A percentile compares a stretch with the other conserved stretches of the same genome.
These are phyloP conservation scores for Nemotelus nigrinus DNA, from an alignment of 2,888 invertebrate genomes.

Conservation along the genomic window DNA sequence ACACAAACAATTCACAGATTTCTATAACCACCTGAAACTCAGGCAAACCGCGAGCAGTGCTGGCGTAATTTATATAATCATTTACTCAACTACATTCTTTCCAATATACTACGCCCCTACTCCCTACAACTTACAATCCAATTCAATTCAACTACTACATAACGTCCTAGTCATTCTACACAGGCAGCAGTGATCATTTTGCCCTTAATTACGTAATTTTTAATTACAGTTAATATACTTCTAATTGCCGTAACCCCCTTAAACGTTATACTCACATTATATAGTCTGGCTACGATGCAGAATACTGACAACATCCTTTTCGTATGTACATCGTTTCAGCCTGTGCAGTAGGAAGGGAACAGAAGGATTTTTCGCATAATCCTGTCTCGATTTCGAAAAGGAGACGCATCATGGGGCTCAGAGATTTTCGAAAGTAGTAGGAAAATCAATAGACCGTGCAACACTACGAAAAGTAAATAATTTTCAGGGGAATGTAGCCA, in stretches of 20 bases:
- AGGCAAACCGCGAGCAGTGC: too few relatives aligned
- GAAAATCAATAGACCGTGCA: slow-evolving; percentile 48
- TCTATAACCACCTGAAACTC: too few relatives aligned
- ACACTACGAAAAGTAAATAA: slow-evolving; percentile 17
- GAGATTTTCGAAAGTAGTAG: slow-evolving; percentile 41
- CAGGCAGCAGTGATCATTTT: slow-evolving; percentile 51
- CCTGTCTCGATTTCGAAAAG: too few relatives aligned
- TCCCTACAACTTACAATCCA: too few relatives aligned
- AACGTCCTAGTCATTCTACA: not conserved
- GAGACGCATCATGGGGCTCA: too few relatives aligned
- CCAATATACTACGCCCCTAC: too few relatives aligned
- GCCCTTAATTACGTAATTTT: slow-evolving; percentile 65
- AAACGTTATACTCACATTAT: slow-evolving; percentile 28
- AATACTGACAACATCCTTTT: slow-evolving; percentile 24
- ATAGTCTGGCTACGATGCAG: slow-evolving; percentile 14
- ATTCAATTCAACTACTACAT: too few relatives aligned
- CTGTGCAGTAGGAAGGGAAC: not conserved
- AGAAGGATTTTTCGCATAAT: too few relatives aligned
- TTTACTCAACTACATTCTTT: too few relatives aligned
- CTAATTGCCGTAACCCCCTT: slow-evolving; percentile 59
- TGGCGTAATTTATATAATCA: too few relatives aligned
- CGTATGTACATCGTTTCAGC: not conserved
- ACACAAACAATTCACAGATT: too few relatives aligned
- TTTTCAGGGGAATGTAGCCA: slow-evolving; percentile 27
- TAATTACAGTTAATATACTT: slow-evolving; percentile 66